Evolutionary conservation across 53 echinoderm and acorn worm species (phyloP).

Genomic region (Stichopus horrens): DNA sequence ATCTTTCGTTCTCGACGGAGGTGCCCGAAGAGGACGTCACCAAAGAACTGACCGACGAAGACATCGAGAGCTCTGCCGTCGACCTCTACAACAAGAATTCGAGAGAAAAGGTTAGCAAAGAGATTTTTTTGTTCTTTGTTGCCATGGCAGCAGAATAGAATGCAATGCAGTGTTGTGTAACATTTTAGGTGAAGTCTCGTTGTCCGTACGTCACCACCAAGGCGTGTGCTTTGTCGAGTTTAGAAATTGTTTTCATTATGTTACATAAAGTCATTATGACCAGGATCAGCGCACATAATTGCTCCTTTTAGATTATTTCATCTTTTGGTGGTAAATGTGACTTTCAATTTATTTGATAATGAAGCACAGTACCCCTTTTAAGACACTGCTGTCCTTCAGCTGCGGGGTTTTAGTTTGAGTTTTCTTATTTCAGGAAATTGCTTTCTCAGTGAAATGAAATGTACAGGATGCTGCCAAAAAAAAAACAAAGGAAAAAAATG

Average conservation of each 20-base stretch:
- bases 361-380: no score
- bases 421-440: no score
- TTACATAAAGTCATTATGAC: no score
- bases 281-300: not conserved
- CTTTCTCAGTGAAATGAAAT: no score
- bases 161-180: not conserved
- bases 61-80: conserved; percentile 89
- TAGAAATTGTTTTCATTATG: not conserved
- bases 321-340: no score
- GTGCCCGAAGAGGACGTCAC: conserved; percentile 38
- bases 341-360: no score
- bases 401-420: no score
- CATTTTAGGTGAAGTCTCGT: not conserved
- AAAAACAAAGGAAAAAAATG: no score
- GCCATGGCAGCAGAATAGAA: not conserved
- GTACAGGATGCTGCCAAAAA: no score
- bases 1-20: conserved; percentile 46
- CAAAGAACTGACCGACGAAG: conserved; percentile 18
- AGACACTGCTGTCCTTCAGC: no score
- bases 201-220: not conserved
- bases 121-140: not conserved
- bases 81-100: conserved; percentile 97
- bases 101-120: conserved; percentile 81
- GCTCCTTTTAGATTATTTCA: not conserved
- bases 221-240: not conserved